Conservation (phyloP, 2,113 vertebrate species). For the rabbit (Oryctolagus cuniculus) region mOryCun1.1 NC_091432.1:49747001-49747500, state of each 20-base stretch:
- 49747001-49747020: not conserved
- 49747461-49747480: not conserved
- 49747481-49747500: constrained; percentile 35
- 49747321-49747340: not conserved
- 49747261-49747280: not conserved
- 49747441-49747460: not conserved
- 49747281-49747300: not conserved
- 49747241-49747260: not conserved
- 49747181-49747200: not conserved
- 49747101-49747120: not conserved
- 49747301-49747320: constrained; percentile 20
- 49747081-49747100: not conserved
- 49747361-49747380: not conserved
- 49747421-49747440: not conserved
- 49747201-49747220: constrained; percentile 10
- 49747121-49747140: not conserved
- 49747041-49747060: constrained; percentile 1
- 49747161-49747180: constrained; percentile 6
- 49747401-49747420: constrained; percentile 45
- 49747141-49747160: not conserved
- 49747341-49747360: not conserved
- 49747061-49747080: not conserved
- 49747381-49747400: constrained; percentile 50
- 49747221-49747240: constrained; percentile 6
- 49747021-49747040: not conserved